Evolutionary conservation across 2,797 vertebrate species (phyloP), one percentile per base, ranked within the genome.

Genomic region (Delichon dasypus): DNA sequence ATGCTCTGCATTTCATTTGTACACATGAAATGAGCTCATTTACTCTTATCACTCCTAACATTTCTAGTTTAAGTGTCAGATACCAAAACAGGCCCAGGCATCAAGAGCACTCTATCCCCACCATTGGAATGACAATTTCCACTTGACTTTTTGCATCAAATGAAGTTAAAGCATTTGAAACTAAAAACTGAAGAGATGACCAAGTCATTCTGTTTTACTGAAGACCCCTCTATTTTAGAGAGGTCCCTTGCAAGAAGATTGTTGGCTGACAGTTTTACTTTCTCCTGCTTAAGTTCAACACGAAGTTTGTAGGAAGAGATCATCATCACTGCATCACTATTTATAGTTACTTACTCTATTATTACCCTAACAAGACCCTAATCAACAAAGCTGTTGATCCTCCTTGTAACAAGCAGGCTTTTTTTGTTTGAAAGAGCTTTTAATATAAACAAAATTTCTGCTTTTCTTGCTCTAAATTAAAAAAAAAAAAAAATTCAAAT

Each of bases 91-190:
- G 65, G 38, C 55, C 68, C 53, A 54, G 23, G 57, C 48, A 85
- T 47, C 70, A 66, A 55, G 38, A 88, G 72, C 71, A 90, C 83
- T 76, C 85, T 78, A 50, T 55, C 78, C 40, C 66, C 76, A 65
- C 42, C 85, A 85, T 6, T 70, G 62, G 76, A 93, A 90, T 57
- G 65, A 88, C 64, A 94, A 86, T 75, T 84, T 91, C 68, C 81
- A 86, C 92, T 96, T 91, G 93, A 90, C 53, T 89, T 67, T 45
- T 27, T 75, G 32, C 48, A 92, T 61, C 27, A 85, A 95, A 91
- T 53, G 25, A 91, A 95, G 53, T 60, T 81, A 88, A 86, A 88
- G 48, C 73, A 89, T 79, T 94, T 92, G 64, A 95, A 96, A 77
- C 51, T 66, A 67, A 81, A 68, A 45, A 76, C 1, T 72, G 42